A percentile compares a stretch with the other conserved stretches of the same genome.
phyloP scores from a whole-genome alignment of 2,888 invertebrate genomes.

The Apamea crenata region DNA sequence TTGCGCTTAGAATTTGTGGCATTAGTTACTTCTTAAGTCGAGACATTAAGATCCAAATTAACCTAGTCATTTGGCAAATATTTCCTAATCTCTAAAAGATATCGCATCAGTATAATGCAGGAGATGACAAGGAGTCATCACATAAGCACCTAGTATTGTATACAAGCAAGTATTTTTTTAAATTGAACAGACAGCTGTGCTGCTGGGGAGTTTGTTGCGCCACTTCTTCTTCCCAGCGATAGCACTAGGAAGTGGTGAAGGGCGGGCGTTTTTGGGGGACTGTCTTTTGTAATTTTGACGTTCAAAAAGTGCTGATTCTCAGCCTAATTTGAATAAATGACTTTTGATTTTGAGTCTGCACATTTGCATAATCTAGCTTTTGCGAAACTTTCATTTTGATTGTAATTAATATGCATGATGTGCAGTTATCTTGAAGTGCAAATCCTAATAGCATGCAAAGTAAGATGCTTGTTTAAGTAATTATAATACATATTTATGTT shows the following conservation, averaged over 20 bases:
- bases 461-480: not conserved
- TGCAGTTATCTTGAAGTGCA: constrained; percentile 32
- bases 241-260: too few species aligned
- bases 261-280: too few species aligned
- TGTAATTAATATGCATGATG: constrained; percentile 37
- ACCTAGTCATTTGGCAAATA: not conserved
- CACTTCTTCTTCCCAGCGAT: too few species aligned
- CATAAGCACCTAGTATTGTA: too few species aligned
- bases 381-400: constrained; percentile 30
- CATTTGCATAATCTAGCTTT: constrained; percentile 42
- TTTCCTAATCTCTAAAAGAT: constrained; percentile 13
- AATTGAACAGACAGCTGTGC: too few species aligned
- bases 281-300: too few species aligned
- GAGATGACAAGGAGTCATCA: not conserved
- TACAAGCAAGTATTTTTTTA: too few species aligned
- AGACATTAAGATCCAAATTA: not conserved
- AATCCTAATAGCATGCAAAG: constrained; percentile 2
- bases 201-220: too few species aligned
- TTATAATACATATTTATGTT: not conserved
- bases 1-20: not conserved
- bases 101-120: constrained; percentile 3
- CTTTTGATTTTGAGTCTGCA: too few species aligned
- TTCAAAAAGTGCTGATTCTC: too few species aligned
- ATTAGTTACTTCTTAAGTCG: not conserved
- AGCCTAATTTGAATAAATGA: too few species aligned